Evolutionary conservation across 2,888 invertebrate genomes (phyloP), one percentile per base, ranked within the genome.

Genomic region (Cephalotes varians): DNA sequence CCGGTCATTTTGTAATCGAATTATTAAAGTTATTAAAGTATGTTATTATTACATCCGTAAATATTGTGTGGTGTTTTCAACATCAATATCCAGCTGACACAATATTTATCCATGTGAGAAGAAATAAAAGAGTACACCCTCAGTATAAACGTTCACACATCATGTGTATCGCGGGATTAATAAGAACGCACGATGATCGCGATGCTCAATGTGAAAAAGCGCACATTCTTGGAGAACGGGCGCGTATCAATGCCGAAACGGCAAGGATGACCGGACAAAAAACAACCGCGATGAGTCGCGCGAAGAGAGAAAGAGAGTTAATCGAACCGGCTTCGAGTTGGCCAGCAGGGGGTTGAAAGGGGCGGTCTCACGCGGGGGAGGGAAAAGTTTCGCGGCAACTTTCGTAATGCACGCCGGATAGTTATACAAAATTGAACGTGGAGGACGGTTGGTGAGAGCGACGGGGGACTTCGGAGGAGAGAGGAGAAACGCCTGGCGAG

Each of bases 341-440:
- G 76, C 74, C 60, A 65, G 69, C 47, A 37, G 67, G 79, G 34
- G 72, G 60, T 5, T 69, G 72, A 74, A 54, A 49, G 51, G 67
- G 28, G 51, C 64, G 83, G 82, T 77, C 82, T 82, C 77, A 80
- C 82, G 82, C 81, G 83, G 84, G 54, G 86, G 83, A 72, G 81
- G 85, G 83, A 86, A 87, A 90, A 90, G 90, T 87, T 91, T 89
- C 85, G 86, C 87, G 85, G 86, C 86, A 89, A 91, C 89, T 92
- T 92, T 90, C 88, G 86, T 85, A 90, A 90, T 87, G 90, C 87
- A 88, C 88, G 88, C 86, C 85, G 87, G 86, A 87, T 90, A 89
- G 88, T 91, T 91, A 91, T 93, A 91, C 88, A 92, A 92, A 93
- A 93, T 92, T 93, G 90, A 92, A 93, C 92, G 91, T 88, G 85